phyloP scores from a whole-genome alignment of 1,140 invertebrate genomes.

The Ceratina australensis region DNA sequence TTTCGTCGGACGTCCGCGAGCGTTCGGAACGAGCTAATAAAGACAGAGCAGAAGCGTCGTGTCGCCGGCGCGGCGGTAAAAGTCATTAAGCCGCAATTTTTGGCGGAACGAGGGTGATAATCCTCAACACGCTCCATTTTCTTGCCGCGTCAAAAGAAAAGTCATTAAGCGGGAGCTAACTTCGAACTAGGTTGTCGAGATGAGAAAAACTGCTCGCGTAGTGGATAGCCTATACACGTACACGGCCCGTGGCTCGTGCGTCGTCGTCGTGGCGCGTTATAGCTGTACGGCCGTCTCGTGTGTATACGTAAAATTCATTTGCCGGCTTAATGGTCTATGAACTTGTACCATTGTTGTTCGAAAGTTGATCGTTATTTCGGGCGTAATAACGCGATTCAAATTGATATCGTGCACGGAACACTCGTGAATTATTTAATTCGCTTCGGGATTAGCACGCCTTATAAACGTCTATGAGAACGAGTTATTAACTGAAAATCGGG shows the following conservation, averaged over 20 bases:
- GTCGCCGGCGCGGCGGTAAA: background rate
- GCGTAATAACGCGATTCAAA: background rate
- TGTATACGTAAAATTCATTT: conserved; percentile 24
- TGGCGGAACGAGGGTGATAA: conserved; percentile 29
- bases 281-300: too few relatives aligned
- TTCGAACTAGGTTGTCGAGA: conserved; percentile 7
- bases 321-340: conserved; percentile 2
- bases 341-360: conserved; percentile 7
- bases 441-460: background rate
- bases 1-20: too few relatives aligned
- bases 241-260: too few relatives aligned
- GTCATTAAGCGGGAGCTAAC: conserved; percentile 27
- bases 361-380: conserved; percentile 12
- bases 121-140: conserved; percentile 28
- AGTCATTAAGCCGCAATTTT: conserved; percentile 40
- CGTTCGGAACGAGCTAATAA: too few relatives aligned
- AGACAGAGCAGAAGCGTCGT: background rate
- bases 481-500: too few relatives aligned
- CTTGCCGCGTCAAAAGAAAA: conserved; percentile 25
- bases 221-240: too few relatives aligned
- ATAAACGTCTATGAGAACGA: too few relatives aligned
- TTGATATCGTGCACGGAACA: background rate
- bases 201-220: background rate
- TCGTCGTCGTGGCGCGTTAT: too few relatives aligned
- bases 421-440: conserved; percentile 16